Evolutionary conservation across 2,888 invertebrate species (phyloP).

Genomic region (Amiota mariae): DNA sequence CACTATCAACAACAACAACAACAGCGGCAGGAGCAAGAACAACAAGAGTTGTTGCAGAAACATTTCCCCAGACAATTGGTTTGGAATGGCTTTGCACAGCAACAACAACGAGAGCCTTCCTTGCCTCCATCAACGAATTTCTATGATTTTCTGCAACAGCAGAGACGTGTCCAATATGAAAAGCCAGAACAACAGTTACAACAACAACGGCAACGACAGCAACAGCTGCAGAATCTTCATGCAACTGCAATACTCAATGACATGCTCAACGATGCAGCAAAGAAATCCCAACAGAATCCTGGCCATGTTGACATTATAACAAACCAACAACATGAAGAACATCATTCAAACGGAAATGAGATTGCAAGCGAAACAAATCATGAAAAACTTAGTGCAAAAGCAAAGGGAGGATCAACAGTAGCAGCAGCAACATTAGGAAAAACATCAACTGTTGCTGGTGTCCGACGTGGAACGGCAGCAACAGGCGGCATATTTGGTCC

Average conservation of each 20-base stretch:
- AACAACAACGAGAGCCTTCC: slow-evolving; percentile 43
- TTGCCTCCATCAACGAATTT: slow-evolving; percentile 40
- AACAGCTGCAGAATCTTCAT: not conserved
- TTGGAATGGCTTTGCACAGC: slow-evolving; percentile 48
- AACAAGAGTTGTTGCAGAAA: slow-evolving; percentile 48
- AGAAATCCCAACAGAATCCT: slow-evolving; percentile 53
- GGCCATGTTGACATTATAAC: slow-evolving; percentile 34
- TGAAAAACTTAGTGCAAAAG: slow-evolving; percentile 47
- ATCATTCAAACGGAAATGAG: slow-evolving; percentile 60
- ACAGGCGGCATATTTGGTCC: slow-evolving; percentile 31
- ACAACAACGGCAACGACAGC: slow-evolving; percentile 25
- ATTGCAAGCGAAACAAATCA: slow-evolving; percentile 60
- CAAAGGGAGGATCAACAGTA: slow-evolving; percentile 29
- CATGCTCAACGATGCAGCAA: slow-evolving; percentile 51
- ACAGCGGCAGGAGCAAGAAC: slow-evolving; percentile 48
- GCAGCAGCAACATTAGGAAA: not conserved
- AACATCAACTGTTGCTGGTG: slow-evolving; percentile 1
- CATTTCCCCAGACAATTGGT: slow-evolving; percentile 57
- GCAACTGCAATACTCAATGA: not conserved
- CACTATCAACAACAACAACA: slow-evolving; percentile 47
- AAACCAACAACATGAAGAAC: slow-evolving; percentile 26
- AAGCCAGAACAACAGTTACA: slow-evolving; percentile 29
- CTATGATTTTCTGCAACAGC: slow-evolving; percentile 55
- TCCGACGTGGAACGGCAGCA: slow-evolving; percentile 4
- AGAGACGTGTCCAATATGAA: slow-evolving; percentile 37